Base-by-base conservation (phyloP, 2,888 invertebrate genomes). In the Heterodera filipjevi region DNA sequence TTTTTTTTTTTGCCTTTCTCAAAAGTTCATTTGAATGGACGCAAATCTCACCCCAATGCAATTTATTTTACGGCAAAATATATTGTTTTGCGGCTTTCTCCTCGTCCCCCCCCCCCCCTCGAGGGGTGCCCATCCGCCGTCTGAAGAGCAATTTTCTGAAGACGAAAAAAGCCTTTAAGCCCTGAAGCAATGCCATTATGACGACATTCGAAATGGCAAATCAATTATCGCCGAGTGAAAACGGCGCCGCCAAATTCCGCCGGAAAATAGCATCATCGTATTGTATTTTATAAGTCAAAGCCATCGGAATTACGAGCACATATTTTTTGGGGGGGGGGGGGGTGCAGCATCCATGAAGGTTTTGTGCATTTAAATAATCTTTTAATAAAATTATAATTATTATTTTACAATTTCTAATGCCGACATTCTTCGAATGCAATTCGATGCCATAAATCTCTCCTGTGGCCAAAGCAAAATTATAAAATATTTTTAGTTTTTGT, bases 121-220 rank as follows among this genome's bases (percentile, higher is more conserved):
- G 53, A 53, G 53, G 53, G 22, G 59, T 27, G 6, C 6, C n/a
- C 59, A 19, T 22, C 27, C 19, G 39, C 39, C 59, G 10, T 59
- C 22, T 59, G 59, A 59, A 59, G 59, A 27, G 59, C 59, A 59
- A 59, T 59, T 53, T 59, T 59, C 59, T 59, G 59, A 59, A 59
- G 59, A 59, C 59, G 59, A 59, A 59, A 59, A 27, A 10, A 10
- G 22, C 27, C 59, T 59, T 59, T 27, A 59, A 27, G 6, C 59
- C 59, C 59, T 8, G 27, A 59, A 27, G 59, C 27, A 12, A 27
- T n/a, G n/a, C 8, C 27, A 27, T 27, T 59, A 27, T 59, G 59
- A 59, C 59, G 59, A 30, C 27, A 22, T 59, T 59, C 27, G 10
- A 27, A 59, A 49, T 27, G 59, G n/a, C 59, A 59, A 59, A 59